These are phyloP conservation scores for Rhinoptilus africanus DNA, from an alignment of 2,113 vertebrate genomes.

Conservation along the genomic window DNA sequence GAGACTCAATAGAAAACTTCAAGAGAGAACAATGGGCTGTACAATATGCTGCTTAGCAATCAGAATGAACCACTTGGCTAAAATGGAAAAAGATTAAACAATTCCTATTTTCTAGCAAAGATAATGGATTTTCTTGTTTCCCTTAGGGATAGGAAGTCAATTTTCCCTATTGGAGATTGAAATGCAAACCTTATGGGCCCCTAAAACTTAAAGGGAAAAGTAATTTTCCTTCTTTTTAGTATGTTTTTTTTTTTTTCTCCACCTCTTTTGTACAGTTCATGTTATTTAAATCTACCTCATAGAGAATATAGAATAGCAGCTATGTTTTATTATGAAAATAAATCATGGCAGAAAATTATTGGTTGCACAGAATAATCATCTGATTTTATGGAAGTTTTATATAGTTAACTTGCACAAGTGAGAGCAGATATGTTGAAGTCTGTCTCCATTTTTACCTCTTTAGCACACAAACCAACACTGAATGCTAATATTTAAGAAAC, in stretches of 20 bases:
- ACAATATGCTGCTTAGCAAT: background rate
- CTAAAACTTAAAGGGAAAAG: constrained; percentile 6
- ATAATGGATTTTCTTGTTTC: constrained; percentile 11
- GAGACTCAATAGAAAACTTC: background rate
- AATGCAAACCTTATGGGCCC: background rate
- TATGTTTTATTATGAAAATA: constrained; percentile 45
- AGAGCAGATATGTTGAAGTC: background rate
- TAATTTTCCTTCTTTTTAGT: background rate
- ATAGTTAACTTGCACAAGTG: background rate
- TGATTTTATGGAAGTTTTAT: background rate
- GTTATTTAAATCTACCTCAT: constrained; percentile 13
- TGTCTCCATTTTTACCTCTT: background rate
- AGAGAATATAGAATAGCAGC: background rate
- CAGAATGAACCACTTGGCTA: background rate
- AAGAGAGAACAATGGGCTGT: background rate
- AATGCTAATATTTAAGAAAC: background rate
- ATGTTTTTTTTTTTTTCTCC: background rate
- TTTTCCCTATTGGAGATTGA: constrained; percentile 31
- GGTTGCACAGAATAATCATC: background rate
- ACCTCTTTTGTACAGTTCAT: background rate
- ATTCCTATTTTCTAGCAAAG: constrained; percentile 15
- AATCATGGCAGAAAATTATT: background rate
- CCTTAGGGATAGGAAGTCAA: background rate
- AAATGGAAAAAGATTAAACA: constrained; percentile 24
- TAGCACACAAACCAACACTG: background rate